Evolutionary conservation across 2,888 invertebrate genomes (phyloP), one percentile per base, ranked within the genome.

Genomic region (Nomada fabriciana): DNA sequence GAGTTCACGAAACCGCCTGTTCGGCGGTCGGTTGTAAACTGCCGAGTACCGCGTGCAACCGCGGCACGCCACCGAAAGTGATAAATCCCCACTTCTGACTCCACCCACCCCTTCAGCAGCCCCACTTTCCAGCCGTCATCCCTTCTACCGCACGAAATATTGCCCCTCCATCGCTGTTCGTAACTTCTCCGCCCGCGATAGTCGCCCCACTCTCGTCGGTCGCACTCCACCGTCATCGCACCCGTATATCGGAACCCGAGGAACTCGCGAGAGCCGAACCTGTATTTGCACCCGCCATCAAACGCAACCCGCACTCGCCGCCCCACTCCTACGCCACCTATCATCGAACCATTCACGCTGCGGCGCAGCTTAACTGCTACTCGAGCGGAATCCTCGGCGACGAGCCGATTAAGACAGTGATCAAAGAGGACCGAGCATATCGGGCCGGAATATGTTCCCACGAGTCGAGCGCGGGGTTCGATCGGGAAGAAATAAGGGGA

Each of bases 41-140:
- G 93, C 91, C 93, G 93, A 93, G 93, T 92, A 92, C 91, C 93
- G 93, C 93, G 93, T 93, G 93, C 90, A 89, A 90, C 90, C 89
- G 89, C 91, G 89, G 91, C 93, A 92, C 91, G 92, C 93, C 90
- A 92, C 90, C 90, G 88, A 90, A 89, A 85, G 85, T 86, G 89
- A 90, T 90, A 89, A 88, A 88, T 86, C 88, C 89, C 88, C 86
- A 81, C 88, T 76, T 69, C 76, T 4, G 18, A 4, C 11, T 10
- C 47, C 53, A 20, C 53, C 79, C 55, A 11, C 69, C 76, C 69
- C 79, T 73, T 23, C 76, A 3, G 1, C 2, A 23, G 13, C 73
- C 81, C 77, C 76, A 50, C 82, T 61, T 7, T 15, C n/a, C 25
- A n/a, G 2, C 71, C 36, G 2, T 18, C 23, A n/a, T 55, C 76